Base-by-base conservation (phyloP, 2,888 invertebrate genomes). In the Blera fallax region DNA sequence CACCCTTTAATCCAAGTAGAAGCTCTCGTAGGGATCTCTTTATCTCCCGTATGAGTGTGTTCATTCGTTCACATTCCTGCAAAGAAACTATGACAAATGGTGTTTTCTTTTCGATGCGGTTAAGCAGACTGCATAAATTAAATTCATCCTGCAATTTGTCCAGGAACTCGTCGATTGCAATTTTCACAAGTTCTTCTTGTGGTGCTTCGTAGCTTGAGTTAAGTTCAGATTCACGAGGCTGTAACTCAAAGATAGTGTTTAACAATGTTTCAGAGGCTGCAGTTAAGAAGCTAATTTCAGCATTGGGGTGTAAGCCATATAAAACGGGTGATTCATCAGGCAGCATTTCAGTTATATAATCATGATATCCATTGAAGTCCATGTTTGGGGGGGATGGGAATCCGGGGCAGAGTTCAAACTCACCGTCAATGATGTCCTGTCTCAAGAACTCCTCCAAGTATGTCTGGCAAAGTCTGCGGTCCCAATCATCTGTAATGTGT, bases 401-500 rank as follows among this genome's bases (percentile, higher is more conserved):
- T 0, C 97, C 97, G 0, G 95, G 96, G 0, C 98, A 98, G 8
- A 97, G 93, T 88, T 94, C 94, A 18, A 96, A 93, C 88, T 98
- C 98, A 2, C 97, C 97, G 88, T 98, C 98, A 77, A 96, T 95
- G 91, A 98, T 93, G 89, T 97, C 97, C 0, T 97, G 94, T 89
- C 96, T 95, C 94, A 98, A 95, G 90, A 96, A 97, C 90, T 97
- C 98, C 88, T 96, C 94, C 70, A 99, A 93, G 92, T 97, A 97
- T 0, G 96, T 97, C 70, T 95, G 94, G 90, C 98, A 98, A 1
- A 98, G 94, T 18, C 97, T 93, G 34, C 98, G 93, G 91, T 98
- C 98, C 98, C 98, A 98, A 91, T 98, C 98, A 90, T 98, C 98
- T 0, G 98, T 98, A 88, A 98, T 98, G 90, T 98, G 98, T 0